These are phyloP conservation scores for Taphrorychus bicolor DNA, from an alignment of 2,888 invertebrate genomes.

Conservation along the genomic window DNA sequence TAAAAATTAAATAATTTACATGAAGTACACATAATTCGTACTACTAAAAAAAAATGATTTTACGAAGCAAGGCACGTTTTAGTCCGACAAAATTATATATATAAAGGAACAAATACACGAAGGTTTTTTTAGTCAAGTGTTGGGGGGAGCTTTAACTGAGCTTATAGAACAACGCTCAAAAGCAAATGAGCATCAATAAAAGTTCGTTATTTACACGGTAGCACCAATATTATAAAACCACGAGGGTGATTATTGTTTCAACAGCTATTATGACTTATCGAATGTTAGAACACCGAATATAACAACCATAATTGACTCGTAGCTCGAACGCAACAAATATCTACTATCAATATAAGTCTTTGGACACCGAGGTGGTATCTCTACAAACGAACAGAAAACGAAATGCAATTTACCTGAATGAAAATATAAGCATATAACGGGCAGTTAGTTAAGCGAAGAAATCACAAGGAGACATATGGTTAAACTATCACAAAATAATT, in stretches of 20 bases:
- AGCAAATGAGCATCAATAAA: too few species aligned
- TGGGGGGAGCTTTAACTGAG: too few species aligned
- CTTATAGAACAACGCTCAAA: too few species aligned
- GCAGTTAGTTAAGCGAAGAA: not conserved
- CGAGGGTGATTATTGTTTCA: too few species aligned
- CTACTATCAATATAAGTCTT: too few species aligned
- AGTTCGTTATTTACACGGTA: too few species aligned
- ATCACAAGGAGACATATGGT: not conserved
- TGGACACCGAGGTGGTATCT: too few species aligned
- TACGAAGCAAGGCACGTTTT: conserved; percentile 5
- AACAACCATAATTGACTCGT: too few species aligned
- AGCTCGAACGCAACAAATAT: too few species aligned
- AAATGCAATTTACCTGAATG: not conserved
- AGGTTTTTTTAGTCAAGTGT: not conserved
- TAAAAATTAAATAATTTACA: conserved; percentile 40
- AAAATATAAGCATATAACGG: not conserved
- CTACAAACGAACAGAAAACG: not conserved
- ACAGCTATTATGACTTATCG: too few species aligned
- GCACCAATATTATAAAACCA: too few species aligned
- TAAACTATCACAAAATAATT: not conserved
- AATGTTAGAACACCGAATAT: too few species aligned
- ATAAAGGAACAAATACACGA: not conserved
- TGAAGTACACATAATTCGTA: not conserved
- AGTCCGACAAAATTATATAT: not conserved
- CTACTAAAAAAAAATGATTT: conserved; percentile 11